Conservation (phyloP, 1,140 invertebrate species). For the Oryctes rhinoceros region DNA sequence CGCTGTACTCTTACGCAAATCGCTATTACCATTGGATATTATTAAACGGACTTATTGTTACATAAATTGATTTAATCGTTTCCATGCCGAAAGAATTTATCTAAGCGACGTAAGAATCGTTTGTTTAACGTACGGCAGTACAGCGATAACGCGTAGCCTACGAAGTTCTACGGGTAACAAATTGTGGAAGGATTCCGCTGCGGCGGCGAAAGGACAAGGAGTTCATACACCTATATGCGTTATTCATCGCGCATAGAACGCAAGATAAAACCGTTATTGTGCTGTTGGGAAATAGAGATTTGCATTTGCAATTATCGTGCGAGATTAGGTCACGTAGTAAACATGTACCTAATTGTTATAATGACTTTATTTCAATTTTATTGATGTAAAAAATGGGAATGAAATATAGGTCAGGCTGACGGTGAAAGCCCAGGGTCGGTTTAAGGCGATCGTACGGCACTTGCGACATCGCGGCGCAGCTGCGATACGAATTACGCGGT, state of each 20-base stretch:
- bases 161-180: not conserved
- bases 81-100: not conserved
- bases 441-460: constrained; percentile 14
- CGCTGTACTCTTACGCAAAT: constrained; percentile 15
- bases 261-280: not conserved
- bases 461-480: not conserved
- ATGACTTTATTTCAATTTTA: constrained; percentile 38
- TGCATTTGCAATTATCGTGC: constrained; percentile 33
- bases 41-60: not conserved
- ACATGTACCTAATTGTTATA: constrained; percentile 35
- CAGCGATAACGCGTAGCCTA: not conserved
- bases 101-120: not conserved
- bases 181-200: not conserved
- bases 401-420: constrained; percentile 32
- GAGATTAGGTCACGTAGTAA: constrained; percentile 31
- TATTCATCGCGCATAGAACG: no score
- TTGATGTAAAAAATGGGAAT: constrained; percentile 29
- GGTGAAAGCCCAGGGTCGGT: constrained; percentile 35
- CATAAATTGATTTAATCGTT: not conserved
- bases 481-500: not conserved
- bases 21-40: constrained; percentile 7
- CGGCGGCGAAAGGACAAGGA: not conserved
- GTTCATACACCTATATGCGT: constrained; percentile 2
- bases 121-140: not conserved
- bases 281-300: constrained; percentile 25